Conservation (phyloP, 2,113 vertebrate species). For the Clinocottus analis region DNA sequence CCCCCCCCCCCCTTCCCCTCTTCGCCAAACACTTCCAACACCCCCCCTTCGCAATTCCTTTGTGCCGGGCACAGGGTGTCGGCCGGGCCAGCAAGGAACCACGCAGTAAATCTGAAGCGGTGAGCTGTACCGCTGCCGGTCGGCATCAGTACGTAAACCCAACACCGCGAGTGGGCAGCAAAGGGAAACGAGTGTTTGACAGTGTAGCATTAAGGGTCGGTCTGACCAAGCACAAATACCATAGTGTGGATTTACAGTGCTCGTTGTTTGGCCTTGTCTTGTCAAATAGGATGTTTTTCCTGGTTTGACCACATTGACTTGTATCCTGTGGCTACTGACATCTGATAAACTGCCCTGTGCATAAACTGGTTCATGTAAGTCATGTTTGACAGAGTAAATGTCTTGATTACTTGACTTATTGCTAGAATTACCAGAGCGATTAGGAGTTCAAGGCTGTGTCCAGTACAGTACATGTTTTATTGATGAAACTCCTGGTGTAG, state of each 20-base stretch:
- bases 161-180: conserved; percentile 34
- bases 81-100: conserved; percentile 39
- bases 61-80: conserved; percentile 33
- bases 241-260: conserved; percentile 46
- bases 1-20: no score
- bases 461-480: conserved; percentile 18
- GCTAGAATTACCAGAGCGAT: conserved; percentile 42
- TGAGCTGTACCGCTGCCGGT: conserved; percentile 36
- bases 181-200: conserved; percentile 57
- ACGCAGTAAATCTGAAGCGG: conserved; percentile 45
- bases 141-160: conserved; percentile 44
- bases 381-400: conserved; percentile 49
- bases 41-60: conserved; percentile 29
- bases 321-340: conserved; percentile 49
- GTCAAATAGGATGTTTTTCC: conserved; percentile 64
- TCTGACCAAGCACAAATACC: conserved; percentile 56
- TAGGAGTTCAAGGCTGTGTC: conserved; percentile 53
- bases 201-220: conserved; percentile 63
- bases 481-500: conserved; percentile 14
- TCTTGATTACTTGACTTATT: conserved; percentile 53
- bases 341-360: conserved; percentile 30
- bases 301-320: conserved; percentile 56
- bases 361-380: conserved; percentile 44
- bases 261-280: conserved; percentile 72
- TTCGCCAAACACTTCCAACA: conserved; percentile 5